Conservation (phyloP, 2,113 vertebrate genomes). For the Coregonus clupeaformis region DNA sequence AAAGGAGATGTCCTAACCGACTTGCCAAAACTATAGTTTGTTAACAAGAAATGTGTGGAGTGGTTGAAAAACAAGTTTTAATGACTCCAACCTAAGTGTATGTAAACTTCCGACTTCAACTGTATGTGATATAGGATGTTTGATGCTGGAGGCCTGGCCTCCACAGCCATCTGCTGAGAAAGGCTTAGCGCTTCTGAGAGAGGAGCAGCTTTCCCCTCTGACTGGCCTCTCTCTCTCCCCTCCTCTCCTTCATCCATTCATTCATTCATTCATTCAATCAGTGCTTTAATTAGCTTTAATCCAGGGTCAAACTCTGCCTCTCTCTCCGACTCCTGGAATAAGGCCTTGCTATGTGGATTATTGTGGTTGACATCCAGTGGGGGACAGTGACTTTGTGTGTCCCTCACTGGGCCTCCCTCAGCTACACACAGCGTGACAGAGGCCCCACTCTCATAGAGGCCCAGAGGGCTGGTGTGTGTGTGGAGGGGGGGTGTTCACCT, state of each 20-base stretch:
- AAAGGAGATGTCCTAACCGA: no score
- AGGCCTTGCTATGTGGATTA: background rate
- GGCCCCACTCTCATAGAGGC: background rate
- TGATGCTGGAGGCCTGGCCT: constrained; percentile 29
- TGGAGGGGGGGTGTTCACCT: constrained; percentile 1
- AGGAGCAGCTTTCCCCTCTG: constrained; percentile 24
- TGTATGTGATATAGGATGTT: background rate
- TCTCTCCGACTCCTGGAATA: constrained; percentile 26
- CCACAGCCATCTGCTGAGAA: constrained; percentile 40
- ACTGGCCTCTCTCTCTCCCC: no score
- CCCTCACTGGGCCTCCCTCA: background rate
- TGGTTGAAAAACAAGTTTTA: no score
- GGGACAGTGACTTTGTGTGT: background rate
- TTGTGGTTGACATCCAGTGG: background rate
- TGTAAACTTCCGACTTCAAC: no score
- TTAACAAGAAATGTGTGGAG: no score
- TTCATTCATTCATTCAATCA: constrained; percentile 26
- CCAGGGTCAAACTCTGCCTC: constrained; percentile 27
- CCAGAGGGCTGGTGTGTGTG: background rate
- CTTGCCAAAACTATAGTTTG: no score
- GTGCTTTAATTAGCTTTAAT: constrained; percentile 43
- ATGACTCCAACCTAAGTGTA: no score
- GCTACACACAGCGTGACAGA: no score
- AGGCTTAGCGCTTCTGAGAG: constrained; percentile 23
- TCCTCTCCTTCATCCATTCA: constrained; percentile 16